Evolutionary conservation across 2,113 vertebrate genomes (phyloP).

Genomic region (Eptesicus fuscus): DNA sequence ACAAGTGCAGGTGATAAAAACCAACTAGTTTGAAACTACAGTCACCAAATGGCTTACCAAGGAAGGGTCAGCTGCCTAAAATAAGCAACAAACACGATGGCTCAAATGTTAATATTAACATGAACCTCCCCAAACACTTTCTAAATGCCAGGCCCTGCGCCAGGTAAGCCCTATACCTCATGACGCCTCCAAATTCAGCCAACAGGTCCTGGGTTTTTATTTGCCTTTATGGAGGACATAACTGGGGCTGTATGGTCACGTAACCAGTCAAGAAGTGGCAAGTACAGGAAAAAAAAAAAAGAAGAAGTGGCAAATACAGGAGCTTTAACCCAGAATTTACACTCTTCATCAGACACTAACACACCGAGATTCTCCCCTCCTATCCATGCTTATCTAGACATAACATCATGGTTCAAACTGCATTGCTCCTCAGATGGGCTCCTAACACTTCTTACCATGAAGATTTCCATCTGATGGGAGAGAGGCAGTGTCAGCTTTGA

Average conservation of each 20-base stretch:
- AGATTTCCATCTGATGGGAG: not conserved
- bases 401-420: not conserved
- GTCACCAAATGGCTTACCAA: not conserved
- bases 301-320: not conserved
- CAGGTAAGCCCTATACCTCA: not conserved
- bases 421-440: not conserved
- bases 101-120: not conserved
- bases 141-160: fast-evolving
- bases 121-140: not conserved
- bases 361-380: not conserved
- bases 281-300: not conserved
- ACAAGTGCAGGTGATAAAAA: not conserved
- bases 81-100: not conserved
- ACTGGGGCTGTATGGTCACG: not conserved
- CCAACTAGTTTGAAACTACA: not conserved
- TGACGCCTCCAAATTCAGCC: not conserved
- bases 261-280: not conserved
- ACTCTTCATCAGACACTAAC: not conserved
- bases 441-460: not conserved
- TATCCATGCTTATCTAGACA: not conserved
- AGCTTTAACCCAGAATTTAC: not conserved
- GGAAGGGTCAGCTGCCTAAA: not conserved
- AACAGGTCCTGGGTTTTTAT: not conserved
- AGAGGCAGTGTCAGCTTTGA: not conserved
- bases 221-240: not conserved